Evolutionary conservation across 2,797 vertebrate genomes (phyloP).

Genomic region (Muraenolepis orangiensis): DNA sequence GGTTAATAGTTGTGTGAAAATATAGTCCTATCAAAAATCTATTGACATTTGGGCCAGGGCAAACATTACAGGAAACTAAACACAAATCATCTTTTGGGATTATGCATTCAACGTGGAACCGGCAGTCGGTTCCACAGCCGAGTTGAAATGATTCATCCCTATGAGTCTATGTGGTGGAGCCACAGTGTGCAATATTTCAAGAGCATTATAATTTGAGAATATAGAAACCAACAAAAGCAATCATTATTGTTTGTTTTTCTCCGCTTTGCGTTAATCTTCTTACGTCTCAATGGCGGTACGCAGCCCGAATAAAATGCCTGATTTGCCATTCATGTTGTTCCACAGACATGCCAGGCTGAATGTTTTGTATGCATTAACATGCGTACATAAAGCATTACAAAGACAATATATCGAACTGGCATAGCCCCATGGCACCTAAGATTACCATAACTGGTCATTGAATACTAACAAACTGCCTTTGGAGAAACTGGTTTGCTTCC

Average conservation of each 20-base stretch:
- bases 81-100: not conserved
- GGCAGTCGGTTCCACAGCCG: too few species aligned
- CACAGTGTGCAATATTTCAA: not conserved
- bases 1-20: conserved; percentile 2
- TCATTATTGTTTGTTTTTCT: not conserved
- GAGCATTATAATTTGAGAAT: not conserved
- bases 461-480: not conserved
- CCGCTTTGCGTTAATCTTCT: not conserved
- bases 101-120: not conserved
- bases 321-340: not conserved
- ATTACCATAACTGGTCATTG: not conserved
- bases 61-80: not conserved
- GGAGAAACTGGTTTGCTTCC: not conserved
- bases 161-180: not conserved
- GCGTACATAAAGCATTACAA: not conserved
- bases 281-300: not conserved
- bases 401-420: not conserved
- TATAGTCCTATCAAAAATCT: not conserved
- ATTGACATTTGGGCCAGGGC: not conserved
- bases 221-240: conserved; percentile 3
- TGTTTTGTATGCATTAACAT: not conserved
- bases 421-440: not conserved
- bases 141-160: not conserved
- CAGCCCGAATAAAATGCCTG: not conserved
- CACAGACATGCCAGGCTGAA: not conserved